Evolutionary conservation across 2,113 vertebrate genomes (phyloP), one percentile per base, ranked within the genome.

Genomic region (Apus apus): DNA sequence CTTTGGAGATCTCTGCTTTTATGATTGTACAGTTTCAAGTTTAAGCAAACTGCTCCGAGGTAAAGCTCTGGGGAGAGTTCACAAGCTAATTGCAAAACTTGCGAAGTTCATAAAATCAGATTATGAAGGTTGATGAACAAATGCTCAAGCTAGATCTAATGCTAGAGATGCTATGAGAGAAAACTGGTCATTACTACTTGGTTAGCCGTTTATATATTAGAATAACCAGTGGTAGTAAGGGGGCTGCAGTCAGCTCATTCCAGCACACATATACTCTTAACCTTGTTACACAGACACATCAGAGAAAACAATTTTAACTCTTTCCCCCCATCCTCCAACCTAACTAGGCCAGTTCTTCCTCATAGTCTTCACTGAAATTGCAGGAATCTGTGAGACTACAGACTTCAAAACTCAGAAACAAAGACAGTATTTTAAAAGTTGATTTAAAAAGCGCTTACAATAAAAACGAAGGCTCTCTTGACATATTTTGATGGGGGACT

Each of bases 201-300:
- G 15, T 51, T 75, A 62, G 25, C 40, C 40, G 4, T 26, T 32
- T 1, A 8, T 0, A 1, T 5, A 10, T 48, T 29, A 56, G 36
- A 80, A 26, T n/a, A 76, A 68, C 17, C 29, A 23, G 18, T 6
- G 6, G 50, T 10, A n/a, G 0, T 7, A 54, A 38, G 29, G 0
- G 10, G 50, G 40, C 34, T 53, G 65, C 65, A 78, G 17, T 50
- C 70, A 36, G 50, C 48, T 64, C 51, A n/a, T 29, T 8, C 4
- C 32, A 53, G 27, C 43, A n/a, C 62, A 21, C 5, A 17, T 0
- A 16, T 6, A 36, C 7, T 1, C 46, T 14, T 14, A 15, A 30
- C 15, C 29, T 53, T 43, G 23, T 20, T 56, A 21, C 0, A 6
- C 6, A 34, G 15, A 38, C 17, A 8, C 7, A 12, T 53, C 32